Evolutionary conservation across 2,888 invertebrate genomes (phyloP), one percentile per base, ranked within the genome.

Genomic region (Drosophila atroscutellata): DNA sequence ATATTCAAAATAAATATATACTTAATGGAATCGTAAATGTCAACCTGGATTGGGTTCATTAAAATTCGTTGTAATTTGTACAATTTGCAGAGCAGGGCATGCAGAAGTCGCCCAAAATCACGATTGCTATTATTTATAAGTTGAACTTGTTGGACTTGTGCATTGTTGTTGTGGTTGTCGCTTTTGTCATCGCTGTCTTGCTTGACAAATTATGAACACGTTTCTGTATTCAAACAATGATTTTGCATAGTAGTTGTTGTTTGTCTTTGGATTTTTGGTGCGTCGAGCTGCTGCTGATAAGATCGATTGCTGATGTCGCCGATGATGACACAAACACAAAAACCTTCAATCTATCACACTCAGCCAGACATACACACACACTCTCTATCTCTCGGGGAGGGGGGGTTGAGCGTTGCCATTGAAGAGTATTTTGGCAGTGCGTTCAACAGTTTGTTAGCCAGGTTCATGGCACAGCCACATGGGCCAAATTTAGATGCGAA

Each of bases 201-300:
- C 39, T 76, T 76, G 82, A 82, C 80, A 82, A 80, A 82, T 82
- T 82, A 80, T 79, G 82, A 80, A 82, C 80, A 80, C 82, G 75
- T 82, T 80, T 77, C 51, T 54, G 77, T 72, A 63, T 74, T 74
- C 60, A 68, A 75, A 74, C 68, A 75, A 69, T 74, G 50, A 69
- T 68, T 74, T 74, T 30, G 37, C 51, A 45, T 59, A 36, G 52
- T 42, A 52, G 47, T 63, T 65, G 73, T 26, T 26, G 49, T 49
- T 15, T 26, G 34, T 65, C 36, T 63, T 61, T 58, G 28, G 60
- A 54, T 66, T 67, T 75, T 56, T 51, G 72, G 72, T 81, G 73
- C 68, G 62, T 77, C 81, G 81, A 67, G 64, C 77, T 69, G 72
- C 42, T 72, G 77, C 50, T 72, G 81, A 78, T 78, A 78, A 80